phyloP scores from a whole-genome alignment of 2,888 invertebrate species.

The Tanytarsus gracilentus region DNA sequence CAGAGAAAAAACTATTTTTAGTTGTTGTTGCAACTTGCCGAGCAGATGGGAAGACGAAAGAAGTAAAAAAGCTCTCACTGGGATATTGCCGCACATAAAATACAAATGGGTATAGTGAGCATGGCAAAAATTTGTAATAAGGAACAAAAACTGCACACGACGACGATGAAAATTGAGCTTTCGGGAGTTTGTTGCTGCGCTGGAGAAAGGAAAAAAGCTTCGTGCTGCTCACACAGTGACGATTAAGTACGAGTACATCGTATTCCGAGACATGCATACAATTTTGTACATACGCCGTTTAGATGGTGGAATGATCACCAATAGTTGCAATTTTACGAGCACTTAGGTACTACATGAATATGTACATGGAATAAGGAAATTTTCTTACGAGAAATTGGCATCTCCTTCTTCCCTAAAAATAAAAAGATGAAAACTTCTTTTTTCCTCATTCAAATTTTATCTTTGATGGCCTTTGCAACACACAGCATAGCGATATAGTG shows the following conservation, averaged over 20 bases:
- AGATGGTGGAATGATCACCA: not conserved
- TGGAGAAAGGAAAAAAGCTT: not conserved
- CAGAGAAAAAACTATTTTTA: conserved; percentile 9
- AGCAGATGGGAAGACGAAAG: not conserved
- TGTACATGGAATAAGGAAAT: too few species aligned
- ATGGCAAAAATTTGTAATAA: not conserved
- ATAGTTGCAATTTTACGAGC: conserved; percentile 22
- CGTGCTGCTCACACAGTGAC: not conserved
- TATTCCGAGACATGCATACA: not conserved
- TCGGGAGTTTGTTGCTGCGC: conserved; percentile 21
- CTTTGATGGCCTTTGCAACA: conserved; percentile 20
- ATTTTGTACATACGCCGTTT: not conserved
- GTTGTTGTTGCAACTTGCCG: not conserved
- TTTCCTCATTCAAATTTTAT: conserved; percentile 23
- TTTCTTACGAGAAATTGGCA: not conserved
- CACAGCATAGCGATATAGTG: not conserved
- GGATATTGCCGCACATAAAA: not conserved
- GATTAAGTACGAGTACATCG: not conserved
- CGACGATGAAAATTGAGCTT: conserved; percentile 15
- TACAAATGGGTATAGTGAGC: not conserved
- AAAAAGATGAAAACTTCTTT: not conserved
- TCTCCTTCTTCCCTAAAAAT: not conserved
- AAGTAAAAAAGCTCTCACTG: not conserved
- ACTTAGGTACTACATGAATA: not conserved
- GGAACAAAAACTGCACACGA: not conserved